Conservation (phyloP, 1,140 invertebrate species). For the Triops cancriformis region DNA sequence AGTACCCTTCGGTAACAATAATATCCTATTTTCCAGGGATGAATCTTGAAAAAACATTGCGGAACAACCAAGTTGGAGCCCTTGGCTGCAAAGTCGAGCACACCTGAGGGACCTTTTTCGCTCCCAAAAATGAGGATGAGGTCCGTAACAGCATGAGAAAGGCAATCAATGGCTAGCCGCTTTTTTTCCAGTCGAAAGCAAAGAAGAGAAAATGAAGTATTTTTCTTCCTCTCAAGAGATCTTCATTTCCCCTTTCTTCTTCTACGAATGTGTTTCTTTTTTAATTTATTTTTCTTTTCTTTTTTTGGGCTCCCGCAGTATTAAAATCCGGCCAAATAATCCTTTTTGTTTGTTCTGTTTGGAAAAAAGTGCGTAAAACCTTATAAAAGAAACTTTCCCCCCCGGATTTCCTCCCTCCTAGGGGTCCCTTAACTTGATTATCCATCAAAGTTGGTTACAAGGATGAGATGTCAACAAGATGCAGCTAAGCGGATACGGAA, state of each 20-base stretch:
- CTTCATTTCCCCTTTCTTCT: background rate
- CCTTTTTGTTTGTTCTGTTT: background rate
- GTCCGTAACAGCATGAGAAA: background rate
- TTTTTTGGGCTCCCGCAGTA: background rate
- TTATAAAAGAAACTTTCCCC: background rate
- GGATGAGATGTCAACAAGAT: slow-evolving; percentile 2
- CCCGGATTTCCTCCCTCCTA: background rate
- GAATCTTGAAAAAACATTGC: too few relatives aligned
- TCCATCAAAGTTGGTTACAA: background rate
- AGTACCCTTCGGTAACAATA: too few relatives aligned
- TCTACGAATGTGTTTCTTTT: background rate
- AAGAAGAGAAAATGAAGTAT: background rate
- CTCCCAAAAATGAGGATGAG: background rate
- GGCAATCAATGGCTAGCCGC: background rate
- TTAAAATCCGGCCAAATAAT: background rate
- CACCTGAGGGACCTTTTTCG: slow-evolving; percentile 3
- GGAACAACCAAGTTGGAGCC: background rate
- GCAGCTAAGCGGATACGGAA: background rate
- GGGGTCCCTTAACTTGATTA: background rate
- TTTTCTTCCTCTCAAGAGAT: background rate
- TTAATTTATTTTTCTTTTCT: background rate
- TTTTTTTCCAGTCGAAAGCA: background rate
- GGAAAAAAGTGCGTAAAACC: background rate
- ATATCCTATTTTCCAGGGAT: too few relatives aligned
- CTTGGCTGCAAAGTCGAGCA: background rate